phyloP scores from a whole-genome alignment of 2,113 vertebrate genomes.

The Artemisiospiza belli region DNA sequence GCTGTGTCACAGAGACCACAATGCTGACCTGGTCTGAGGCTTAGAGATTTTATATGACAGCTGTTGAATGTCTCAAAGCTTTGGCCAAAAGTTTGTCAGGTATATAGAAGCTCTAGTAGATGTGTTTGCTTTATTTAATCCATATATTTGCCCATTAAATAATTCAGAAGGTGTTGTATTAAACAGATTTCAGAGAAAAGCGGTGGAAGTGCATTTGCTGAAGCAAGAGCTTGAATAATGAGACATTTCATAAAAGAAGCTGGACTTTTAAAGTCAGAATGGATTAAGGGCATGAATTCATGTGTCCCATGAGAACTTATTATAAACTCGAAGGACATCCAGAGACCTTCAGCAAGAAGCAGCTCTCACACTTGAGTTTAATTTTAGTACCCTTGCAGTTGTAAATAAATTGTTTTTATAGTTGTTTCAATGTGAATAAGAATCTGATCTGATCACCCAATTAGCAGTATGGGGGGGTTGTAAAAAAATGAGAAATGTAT shows the following conservation, averaged over 20 bases:
- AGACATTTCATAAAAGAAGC: constrained; percentile 41
- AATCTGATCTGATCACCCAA: constrained; percentile 1
- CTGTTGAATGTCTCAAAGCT: not conserved
- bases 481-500: not conserved
- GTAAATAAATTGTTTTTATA: constrained; percentile 10
- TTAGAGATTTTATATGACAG: not conserved
- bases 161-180: constrained; percentile 58
- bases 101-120: not conserved
- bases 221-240: constrained; percentile 52
- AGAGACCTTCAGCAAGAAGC: constrained; percentile 45
- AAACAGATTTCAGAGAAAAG: constrained; percentile 57
- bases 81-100: not conserved
- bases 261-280: constrained; percentile 63
- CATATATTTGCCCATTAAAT: constrained; percentile 65
- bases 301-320: constrained; percentile 59
- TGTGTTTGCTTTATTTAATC: constrained; percentile 60
- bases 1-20: not conserved
- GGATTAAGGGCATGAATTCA: constrained; percentile 64
- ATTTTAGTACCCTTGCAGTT: not conserved
- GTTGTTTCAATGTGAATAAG: not conserved
- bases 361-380: not conserved
- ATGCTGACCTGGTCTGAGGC: not conserved
- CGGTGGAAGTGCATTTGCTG: constrained; percentile 54
- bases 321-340: constrained; percentile 53
- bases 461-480: not conserved